Base-by-base conservation (phyloP, 2,113 vertebrate genomes). In the Embiotoca jacksoni region DNA sequence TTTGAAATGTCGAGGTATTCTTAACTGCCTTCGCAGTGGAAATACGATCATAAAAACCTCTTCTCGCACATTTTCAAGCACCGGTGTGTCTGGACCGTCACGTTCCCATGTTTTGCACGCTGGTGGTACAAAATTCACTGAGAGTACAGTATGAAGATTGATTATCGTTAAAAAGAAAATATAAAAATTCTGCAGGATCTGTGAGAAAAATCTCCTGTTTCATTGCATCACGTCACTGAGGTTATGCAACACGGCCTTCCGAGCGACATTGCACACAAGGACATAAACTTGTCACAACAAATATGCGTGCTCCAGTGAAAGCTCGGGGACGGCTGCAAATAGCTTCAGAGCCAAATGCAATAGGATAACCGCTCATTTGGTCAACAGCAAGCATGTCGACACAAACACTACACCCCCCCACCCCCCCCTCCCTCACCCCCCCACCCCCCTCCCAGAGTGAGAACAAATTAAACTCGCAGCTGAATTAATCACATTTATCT, bases 361-460 rank as follows among this genome's bases (percentile, higher is more conserved):
- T 6, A 54, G 53, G 68, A 63, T 74, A 56, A 81, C 39, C 31
- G 79, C 71, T 83, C 61, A n/a, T 63, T 69, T 82, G 86, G 77
- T 84, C 86, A 67, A 76, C 23, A 73, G 68, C 70, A 85, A 82
- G 82, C 80, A 61, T 55, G 63, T 67, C 59, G 67, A 75, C 70
- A 75, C 70, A 84, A 74, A 66, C 62, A 58, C 7, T 33, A 23
- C 41, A 60, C 44, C 30, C 61, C 57, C 72, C 67, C 9, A 1
- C 30, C 61, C 9, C 23, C 23, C 9, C 23, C 23, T 23, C 23
- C 23, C 23, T 23, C 62, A 58, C 7, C 30, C 44, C 7, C 30
- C 44, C 30, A 57, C 57, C 72, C 67, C 9, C 23, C 23, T 23
- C 23, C 23, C 23, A 23, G 50, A 80, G 75, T 63, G 33, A 57